Evolutionary conservation across 1,140 invertebrate genomes (phyloP), one percentile per base, ranked within the genome.

Genomic region (Panulirus ornatus): DNA sequence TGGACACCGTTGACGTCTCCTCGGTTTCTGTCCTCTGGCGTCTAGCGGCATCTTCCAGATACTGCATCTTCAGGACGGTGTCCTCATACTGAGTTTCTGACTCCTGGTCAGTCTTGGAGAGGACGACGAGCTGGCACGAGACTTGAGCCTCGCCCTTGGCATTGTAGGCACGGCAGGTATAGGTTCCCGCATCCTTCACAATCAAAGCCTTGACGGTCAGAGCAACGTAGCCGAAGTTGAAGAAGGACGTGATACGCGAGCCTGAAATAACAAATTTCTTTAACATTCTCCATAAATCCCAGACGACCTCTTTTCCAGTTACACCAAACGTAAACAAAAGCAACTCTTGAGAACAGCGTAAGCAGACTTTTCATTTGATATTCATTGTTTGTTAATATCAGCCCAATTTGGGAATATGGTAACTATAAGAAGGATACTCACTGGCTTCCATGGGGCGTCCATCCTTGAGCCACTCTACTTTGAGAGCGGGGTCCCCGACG

Each of bases 201-300:
- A 97, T 97, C 14, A 99, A 96, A 91, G 97, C 97, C 93, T 99
- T 98, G 87, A 99, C 98, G 22, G 98, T 99, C 75, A 99, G 94
- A 0, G 98, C 98, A 90, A 99, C 98, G 93, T 99, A 99, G 73
- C 98, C 98, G 94, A 99, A 99, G 93, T 99, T 99, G 93, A 98
- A 98, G 95, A 98, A 98, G 47, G 97, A 97, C 88, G 98, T 98
- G 81, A 98, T 98, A 93, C 98, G 96, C 51, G 97, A 98, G 94
- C 96, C 95, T 96, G 91, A 30, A 93, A 93, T 91, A 91, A 92
- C 81, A 88, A 91, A 82, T 0, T 8, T 1, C 36, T 38, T 73
- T 73, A 11, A 36, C 36, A 79, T 22, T 63, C 22, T 83, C 47
- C 83, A 19, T 2, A 42, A 76, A 36, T 66, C 36, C 44, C n/a